These are phyloP conservation scores for Dasypogon diadema DNA, from an alignment of 2,888 invertebrate species.

Conservation along the genomic window DNA sequence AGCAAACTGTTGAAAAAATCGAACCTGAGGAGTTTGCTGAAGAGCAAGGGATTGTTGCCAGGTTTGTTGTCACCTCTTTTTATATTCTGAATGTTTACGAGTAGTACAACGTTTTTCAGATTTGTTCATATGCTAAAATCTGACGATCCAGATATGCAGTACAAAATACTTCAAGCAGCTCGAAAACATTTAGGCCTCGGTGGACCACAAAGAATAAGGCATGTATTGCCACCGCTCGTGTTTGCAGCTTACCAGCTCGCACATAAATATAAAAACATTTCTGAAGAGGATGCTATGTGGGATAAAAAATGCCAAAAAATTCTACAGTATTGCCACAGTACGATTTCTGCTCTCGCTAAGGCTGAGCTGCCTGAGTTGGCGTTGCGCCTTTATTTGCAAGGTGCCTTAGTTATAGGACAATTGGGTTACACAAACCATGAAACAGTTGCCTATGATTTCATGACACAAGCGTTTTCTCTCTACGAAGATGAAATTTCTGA, in stretches of 20 bases:
- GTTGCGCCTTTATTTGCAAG: constrained; percentile 93
- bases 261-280: constrained; percentile 81
- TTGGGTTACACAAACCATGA: constrained; percentile 95
- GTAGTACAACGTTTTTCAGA: constrained; percentile 65
- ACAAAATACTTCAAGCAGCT: constrained; percentile 89
- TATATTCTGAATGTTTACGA: neutral
- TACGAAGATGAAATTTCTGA: constrained; percentile 99
- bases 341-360: constrained; percentile 93
- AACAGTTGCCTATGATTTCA: constrained; percentile 97
- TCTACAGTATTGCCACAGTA: constrained; percentile 97
- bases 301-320: constrained; percentile 98
- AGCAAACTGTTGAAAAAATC: constrained; percentile 76
- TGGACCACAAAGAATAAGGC: constrained; percentile 87
- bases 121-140: constrained; percentile 87
- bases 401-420: constrained; percentile 91
- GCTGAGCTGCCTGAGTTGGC: constrained; percentile 95
- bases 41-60: constrained; percentile 89
- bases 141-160: constrained; percentile 86
- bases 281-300: constrained; percentile 95
- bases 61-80: constrained; percentile 69
- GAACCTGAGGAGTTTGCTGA: constrained; percentile 97
- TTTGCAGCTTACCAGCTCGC: constrained; percentile 94
- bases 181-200: constrained; percentile 92
- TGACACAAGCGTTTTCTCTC: constrained; percentile 92
- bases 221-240: constrained; percentile 92